Base-by-base conservation (phyloP, 2,113 vertebrate species). In the Synodontis membranacea region DNA sequence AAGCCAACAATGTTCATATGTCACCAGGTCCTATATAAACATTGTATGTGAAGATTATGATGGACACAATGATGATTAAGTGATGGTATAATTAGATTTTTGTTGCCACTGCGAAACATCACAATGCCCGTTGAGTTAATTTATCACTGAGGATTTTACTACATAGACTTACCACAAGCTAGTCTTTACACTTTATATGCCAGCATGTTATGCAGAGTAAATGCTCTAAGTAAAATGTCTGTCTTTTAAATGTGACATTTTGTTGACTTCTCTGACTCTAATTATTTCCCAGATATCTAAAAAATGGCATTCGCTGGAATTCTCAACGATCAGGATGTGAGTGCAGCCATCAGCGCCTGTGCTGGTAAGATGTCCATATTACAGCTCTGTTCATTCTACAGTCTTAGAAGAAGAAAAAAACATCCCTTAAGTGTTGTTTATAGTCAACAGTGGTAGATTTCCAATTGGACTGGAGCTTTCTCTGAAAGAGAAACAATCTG, bases 291-390 rank as follows among this genome's bases (percentile, higher is more conserved):
- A 90, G 87, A 85, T 80, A 9, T 88, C 17, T 84, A 75, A 80
- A 87, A 91, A 87, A 93, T 93, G 93, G 91, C 92, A 86, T 91
- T 94, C 86, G 74, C 92, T 72, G 92, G 92, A 82, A 92, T 95
- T 86, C 91, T 95, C 84, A 92, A 85, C 46, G 92, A 95, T 46
- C 92, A 90, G 64, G 94, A 95, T 88, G 92, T 94, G 39, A 84
- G 91, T 80, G 93, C 93, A 87, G 93, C 92, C 52, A 86, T 95
- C 60, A 89, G 92, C 56, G 89, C 52, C 21, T 94, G 91, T 56
- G 86, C 93, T 94, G 93, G 93, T 95, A 87, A 87, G 80, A 52
- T 4, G 1, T 23, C 4, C 17, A 82, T 6, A 82, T 46, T 5
- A 12, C 11, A 64, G 50, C 31, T 54, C 72, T 50, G 46, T 50